Percentiles rank a stretch among this genome's conserved stretches.
These are phyloP conservation scores for Oryzaephilus surinamensis DNA, from an alignment of 1,140 invertebrate species.

Conservation along the genomic window DNA sequence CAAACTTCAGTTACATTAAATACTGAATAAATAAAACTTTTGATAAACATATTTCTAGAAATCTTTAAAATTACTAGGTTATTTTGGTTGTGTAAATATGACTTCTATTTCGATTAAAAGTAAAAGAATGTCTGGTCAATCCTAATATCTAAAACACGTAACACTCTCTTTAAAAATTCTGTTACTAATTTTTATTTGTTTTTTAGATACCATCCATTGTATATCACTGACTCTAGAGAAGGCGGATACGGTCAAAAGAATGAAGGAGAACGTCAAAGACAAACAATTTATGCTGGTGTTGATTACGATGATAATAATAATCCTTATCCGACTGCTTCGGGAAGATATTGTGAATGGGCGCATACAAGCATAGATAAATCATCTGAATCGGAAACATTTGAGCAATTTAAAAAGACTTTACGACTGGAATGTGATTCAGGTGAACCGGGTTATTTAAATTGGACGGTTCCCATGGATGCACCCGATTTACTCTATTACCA, in stretches of 20 bases:
- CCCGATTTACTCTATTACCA: slow-evolving; percentile 81
- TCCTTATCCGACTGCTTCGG: slow-evolving; percentile 64
- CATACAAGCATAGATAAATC: slow-evolving; percentile 62
- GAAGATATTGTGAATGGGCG: slow-evolving; percentile 65
- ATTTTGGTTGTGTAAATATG: too few relatives aligned
- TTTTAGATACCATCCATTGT: slow-evolving; percentile 88
- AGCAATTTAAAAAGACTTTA: slow-evolving; percentile 65
- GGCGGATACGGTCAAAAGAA: slow-evolving; percentile 74
- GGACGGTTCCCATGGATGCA: slow-evolving; percentile 71
- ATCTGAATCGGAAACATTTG: slow-evolving; percentile 52
- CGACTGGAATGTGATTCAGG: slow-evolving; percentile 63
- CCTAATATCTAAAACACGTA: too few relatives aligned
- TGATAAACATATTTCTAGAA: too few relatives aligned
- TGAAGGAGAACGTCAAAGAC: slow-evolving; percentile 52
- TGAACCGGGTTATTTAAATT: slow-evolving; percentile 60
- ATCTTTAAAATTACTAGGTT: too few relatives aligned
- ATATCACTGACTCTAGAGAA: slow-evolving; percentile 77
- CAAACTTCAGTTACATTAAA: too few relatives aligned
- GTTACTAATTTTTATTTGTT: too few relatives aligned
- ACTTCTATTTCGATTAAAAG: too few relatives aligned
- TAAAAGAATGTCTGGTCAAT: too few relatives aligned
- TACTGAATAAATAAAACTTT: too few relatives aligned
- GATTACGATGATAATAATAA: slow-evolving; percentile 61
- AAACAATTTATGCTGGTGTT: slow-evolving; percentile 72
- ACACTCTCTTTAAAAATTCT: too few relatives aligned